Conservation (phyloP, 2,797 vertebrate species). For the Tympanoctomys barrerae region DNA sequence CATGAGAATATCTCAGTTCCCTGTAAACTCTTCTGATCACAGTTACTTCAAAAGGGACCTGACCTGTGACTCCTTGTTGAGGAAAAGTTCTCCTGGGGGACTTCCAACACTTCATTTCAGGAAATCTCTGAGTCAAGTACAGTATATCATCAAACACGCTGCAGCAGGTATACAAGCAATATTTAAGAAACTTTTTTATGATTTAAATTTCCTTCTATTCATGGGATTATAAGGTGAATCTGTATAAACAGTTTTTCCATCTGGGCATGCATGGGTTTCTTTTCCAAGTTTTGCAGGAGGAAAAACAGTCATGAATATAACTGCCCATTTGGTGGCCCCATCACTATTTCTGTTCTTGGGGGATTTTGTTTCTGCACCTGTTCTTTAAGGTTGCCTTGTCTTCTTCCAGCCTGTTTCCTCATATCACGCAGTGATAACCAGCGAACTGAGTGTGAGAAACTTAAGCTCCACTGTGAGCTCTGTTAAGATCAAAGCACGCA, state of each 20-base stretch:
- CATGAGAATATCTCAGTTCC: slow-evolving; percentile 80
- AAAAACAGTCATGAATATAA: not conserved
- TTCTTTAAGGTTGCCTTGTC: slow-evolving; percentile 16
- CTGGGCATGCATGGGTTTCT: not conserved
- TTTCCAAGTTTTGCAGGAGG: slow-evolving; percentile 32
- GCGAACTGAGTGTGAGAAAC: not conserved
- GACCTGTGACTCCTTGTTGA: slow-evolving; percentile 50
- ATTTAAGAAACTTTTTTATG: not conserved
- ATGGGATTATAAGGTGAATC: slow-evolving; percentile 5
- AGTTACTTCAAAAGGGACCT: slow-evolving; percentile 52
- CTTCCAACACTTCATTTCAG: slow-evolving; percentile 76
- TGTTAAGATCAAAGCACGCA: not conserved
- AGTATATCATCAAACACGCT: not conserved
- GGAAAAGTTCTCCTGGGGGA: slow-evolving; percentile 66
- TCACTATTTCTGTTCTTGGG: slow-evolving; percentile 22
- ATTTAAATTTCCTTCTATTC: not conserved
- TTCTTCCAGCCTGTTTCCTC: not conserved
- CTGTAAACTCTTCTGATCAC: slow-evolving; percentile 66
- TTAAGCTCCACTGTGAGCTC: not conserved
- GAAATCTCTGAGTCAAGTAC: slow-evolving; percentile 37
- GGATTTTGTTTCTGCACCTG: slow-evolving; percentile 7
- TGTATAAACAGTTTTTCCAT: slow-evolving; percentile 33
- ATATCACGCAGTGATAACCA: not conserved
- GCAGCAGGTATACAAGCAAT: not conserved
- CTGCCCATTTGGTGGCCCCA: not conserved